Conservation (phyloP, 1,140 invertebrate genomes). For the Aphaenogaster floridana region DNA sequence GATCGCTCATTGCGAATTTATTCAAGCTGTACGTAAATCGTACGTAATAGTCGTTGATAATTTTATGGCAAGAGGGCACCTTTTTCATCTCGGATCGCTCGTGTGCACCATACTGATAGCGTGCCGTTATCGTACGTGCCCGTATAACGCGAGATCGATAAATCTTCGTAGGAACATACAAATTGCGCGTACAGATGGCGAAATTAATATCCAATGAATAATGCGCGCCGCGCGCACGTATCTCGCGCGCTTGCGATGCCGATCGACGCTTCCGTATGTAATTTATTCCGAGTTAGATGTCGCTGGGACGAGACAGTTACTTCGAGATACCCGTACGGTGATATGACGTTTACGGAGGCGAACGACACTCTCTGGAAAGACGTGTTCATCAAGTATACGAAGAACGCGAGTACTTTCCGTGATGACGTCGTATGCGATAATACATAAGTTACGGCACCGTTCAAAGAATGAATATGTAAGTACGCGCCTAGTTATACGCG, state of each 20-base stretch:
- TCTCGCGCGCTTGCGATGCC: conserved; percentile 29
- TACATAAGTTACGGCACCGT: conserved; percentile 26
- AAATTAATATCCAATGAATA: conserved; percentile 62
- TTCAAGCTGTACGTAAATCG: background rate
- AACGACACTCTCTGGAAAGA: conserved; percentile 32
- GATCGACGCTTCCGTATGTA: conserved; percentile 51
- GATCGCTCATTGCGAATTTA: conserved; percentile 28
- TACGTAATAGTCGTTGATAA: conserved; percentile 16
- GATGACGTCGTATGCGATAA: conserved; percentile 42
- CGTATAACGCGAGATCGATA: conserved; percentile 44
- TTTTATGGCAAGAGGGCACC: conserved; percentile 7
- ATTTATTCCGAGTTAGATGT: conserved; percentile 57
- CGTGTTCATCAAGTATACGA: conserved; percentile 53
- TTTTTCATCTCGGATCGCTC: conserved; percentile 22
- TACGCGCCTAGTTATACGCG: conserved; percentile 11
- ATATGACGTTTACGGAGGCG: conserved; percentile 55
- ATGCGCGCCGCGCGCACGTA: conserved; percentile 21
- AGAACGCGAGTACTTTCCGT: conserved; percentile 20
- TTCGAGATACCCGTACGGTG: conserved; percentile 32
- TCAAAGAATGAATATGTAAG: conserved; percentile 42
- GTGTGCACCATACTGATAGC: conserved; percentile 24
- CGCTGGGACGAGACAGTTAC: conserved; percentile 54
- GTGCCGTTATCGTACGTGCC: conserved; percentile 40
- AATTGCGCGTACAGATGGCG: conserved; percentile 48
- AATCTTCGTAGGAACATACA: conserved; percentile 48